A percentile compares a stretch with the other conserved stretches of the same genome.
phyloP scores from a whole-genome alignment of 1,140 invertebrate species.

The Leptonema lineaticorne region DNA sequence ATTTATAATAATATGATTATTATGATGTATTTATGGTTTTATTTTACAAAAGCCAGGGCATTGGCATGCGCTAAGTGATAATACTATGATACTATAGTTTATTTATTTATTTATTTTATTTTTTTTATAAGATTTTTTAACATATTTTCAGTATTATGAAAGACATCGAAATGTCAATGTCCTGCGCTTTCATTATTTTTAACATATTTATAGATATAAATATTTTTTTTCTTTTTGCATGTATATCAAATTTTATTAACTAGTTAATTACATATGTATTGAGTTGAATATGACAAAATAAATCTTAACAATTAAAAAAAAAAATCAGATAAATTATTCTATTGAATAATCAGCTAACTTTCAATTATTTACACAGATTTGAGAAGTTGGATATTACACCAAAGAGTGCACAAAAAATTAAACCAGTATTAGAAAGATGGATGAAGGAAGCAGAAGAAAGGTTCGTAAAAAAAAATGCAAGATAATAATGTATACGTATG shows the following conservation, averaged over 20 bases:
- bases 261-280: not conserved
- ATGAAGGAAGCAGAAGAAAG: slow-evolving; percentile 97
- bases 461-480: slow-evolving; percentile 73
- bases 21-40: slow-evolving; percentile 40
- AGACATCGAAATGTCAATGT: slow-evolving; percentile 65
- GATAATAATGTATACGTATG: slow-evolving; percentile 10
- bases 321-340: slow-evolving; percentile 45
- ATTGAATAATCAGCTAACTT: slow-evolving; percentile 56
- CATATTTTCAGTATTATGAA: slow-evolving; percentile 11
- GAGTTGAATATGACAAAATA: too few species aligned
- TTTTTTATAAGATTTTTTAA: not conserved
- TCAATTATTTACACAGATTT: slow-evolving; percentile 74
- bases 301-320: slow-evolving; percentile 24
- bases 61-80: slow-evolving; percentile 63
- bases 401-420: slow-evolving; percentile 98
- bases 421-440: slow-evolving; percentile 96
- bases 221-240: slow-evolving; percentile 18
- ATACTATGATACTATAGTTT: slow-evolving; percentile 21
- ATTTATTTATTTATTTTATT: slow-evolving; percentile 11
- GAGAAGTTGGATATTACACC: slow-evolving; percentile 99
- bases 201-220: too few species aligned
- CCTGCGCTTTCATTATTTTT: slow-evolving; percentile 57
- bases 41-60: slow-evolving; percentile 69
- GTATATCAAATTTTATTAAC: slow-evolving; percentile 24
- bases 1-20: not conserved